phyloP scores from a whole-genome alignment of 2,888 invertebrate genomes.

The Campoplex capitator region DNA sequence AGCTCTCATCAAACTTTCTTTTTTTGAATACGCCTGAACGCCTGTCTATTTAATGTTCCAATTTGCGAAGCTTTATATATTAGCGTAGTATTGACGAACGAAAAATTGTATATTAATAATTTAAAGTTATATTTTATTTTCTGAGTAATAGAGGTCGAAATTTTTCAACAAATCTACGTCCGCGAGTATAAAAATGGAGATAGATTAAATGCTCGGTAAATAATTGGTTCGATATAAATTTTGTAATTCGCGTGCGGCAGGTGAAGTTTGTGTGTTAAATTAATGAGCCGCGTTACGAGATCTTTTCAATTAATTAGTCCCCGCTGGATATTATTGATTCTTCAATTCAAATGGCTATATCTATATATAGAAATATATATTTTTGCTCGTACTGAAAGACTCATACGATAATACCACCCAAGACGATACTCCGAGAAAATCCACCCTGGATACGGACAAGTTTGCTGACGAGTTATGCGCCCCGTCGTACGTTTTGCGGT shows the following conservation, averaged over 20 bases:
- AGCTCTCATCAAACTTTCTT: too few relatives aligned
- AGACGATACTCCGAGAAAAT: conserved; percentile 45
- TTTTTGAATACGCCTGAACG: too few relatives aligned
- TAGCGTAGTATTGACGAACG: too few relatives aligned
- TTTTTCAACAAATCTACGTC: too few relatives aligned
- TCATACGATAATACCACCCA: conserved; percentile 63
- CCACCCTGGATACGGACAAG: conserved; percentile 76
- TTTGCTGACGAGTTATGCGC: conserved; percentile 81
- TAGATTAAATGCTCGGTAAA: not conserved
- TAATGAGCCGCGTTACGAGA: conserved; percentile 40
- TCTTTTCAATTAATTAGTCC: conserved; percentile 59
- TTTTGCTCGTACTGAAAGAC: conserved; percentile 8
- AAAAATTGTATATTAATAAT: too few relatives aligned
- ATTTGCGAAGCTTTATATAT: too few relatives aligned
- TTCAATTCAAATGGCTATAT: conserved; percentile 33
- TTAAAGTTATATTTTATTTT: too few relatives aligned
- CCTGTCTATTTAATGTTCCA: too few relatives aligned
- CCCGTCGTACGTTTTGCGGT: conserved; percentile 55
- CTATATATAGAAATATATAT: not conserved
- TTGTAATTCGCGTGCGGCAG: conserved; percentile 24
- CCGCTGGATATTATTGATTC: conserved; percentile 64
- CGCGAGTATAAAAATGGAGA: not conserved
- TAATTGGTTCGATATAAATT: conserved; percentile 26
- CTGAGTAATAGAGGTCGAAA: too few relatives aligned
- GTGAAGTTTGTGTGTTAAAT: conserved; percentile 40